Base-by-base conservation (phyloP, 2,113 vertebrate species). In the Antigone vipio region DNA sequence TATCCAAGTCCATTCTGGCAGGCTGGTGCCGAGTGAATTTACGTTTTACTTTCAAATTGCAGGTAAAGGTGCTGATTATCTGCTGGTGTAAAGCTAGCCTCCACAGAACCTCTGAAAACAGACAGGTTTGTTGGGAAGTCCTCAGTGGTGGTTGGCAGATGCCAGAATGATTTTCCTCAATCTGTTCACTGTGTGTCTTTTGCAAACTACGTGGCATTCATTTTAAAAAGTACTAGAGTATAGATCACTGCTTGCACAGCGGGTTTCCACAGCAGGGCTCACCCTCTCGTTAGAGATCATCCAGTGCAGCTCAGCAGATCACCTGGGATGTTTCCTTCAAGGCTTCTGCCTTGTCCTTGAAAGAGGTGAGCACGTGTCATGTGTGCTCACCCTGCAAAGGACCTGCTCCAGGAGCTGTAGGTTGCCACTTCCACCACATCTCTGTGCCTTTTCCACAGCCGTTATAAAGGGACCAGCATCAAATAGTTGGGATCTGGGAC, bases 341-440 rank as follows among this genome's bases (percentile, higher is more conserved):
- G 63, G 14, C 47, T 22, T 49, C 47, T 49, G 47, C 21, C 27
- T 30, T 66, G 19, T 50, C 44, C 21, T 14, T 52, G 9, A 10
- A 32, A n/a, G 56, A 79, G 38, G 24, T 34, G 56, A 52, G 6
- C 73, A 24, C 0, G 0, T 34, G 35, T 67, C 27, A 23, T 3
- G 1, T 27, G 7, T 32, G 32, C 50, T 88, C 38, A 11, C 56
- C 30, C 47, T 74, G 45, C 42, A 42, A 29, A 59, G 26, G n/a
- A 30, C n/a, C 42, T 21, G 26, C 9, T 35, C 27, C 19, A 5
- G 81, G 42, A 91, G 32, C 86, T 59, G 32, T 14, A 30, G 55
- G 22, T 22, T 83, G 40, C 29, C 35, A 5, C 34, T 69, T 30
- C 67, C 44, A 44, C 21, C 52, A 12, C 45, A 4, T 9, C 38